phyloP scores from a whole-genome alignment of 2,113 vertebrate species.

The Ranitomeya variabilis region DNA sequence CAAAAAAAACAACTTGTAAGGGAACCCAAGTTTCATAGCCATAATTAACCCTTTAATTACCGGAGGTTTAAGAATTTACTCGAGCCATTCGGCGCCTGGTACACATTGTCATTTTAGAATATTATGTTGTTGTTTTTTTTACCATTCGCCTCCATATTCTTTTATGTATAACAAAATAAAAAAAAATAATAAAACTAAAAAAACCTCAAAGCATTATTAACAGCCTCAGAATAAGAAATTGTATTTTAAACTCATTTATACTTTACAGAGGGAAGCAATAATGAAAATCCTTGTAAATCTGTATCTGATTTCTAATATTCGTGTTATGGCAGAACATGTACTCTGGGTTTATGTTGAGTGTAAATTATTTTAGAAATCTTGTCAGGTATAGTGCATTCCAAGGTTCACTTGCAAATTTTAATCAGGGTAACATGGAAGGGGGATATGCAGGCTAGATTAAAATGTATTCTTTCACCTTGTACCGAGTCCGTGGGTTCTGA shows the following conservation, averaged over 20 bases:
- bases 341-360: conserved; percentile 64
- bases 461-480: conserved; percentile 77
- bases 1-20: neutral
- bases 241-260: conserved; percentile 58
- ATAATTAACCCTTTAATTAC: neutral
- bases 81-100: neutral
- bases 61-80: neutral
- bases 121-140: neutral
- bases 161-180: conserved; percentile 19
- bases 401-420: conserved; percentile 80
- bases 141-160: neutral
- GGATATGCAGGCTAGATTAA: conserved; percentile 70
- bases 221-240: conserved; percentile 56
- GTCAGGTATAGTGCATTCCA: conserved; percentile 77
- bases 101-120: neutral
- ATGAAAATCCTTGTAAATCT: conserved; percentile 64
- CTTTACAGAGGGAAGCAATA: conserved; percentile 60
- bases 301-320: conserved; percentile 65
- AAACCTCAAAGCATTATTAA: conserved; percentile 34
- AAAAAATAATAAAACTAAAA: conserved; percentile 19
- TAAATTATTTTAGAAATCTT: conserved; percentile 76
- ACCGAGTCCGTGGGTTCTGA: conserved; percentile 62
- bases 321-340: conserved; percentile 62
- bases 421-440: conserved; percentile 79
- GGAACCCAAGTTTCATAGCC: neutral